A percentile compares a stretch with the other conserved stretches of the same genome.
These are phyloP conservation scores for Tupaia tana DNA, from an alignment of 2,113 vertebrate genomes.

Conservation along the genomic window DNA sequence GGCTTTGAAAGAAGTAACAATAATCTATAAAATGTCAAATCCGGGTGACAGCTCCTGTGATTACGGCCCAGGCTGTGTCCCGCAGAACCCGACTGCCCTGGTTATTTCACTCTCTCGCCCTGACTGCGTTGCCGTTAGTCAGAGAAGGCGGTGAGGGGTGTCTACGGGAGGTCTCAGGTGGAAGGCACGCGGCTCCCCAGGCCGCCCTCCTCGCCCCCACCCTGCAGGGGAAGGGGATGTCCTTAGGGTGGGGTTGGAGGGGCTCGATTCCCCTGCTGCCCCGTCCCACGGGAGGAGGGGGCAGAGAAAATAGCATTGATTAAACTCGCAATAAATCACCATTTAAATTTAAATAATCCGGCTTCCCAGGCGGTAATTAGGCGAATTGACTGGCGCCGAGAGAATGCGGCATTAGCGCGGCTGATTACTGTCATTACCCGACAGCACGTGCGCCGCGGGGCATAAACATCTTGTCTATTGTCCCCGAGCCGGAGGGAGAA, in stretches of 20 bases:
- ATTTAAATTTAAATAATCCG: conserved; percentile 86
- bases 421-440: conserved; percentile 95
- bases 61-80: no score
- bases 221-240: neutral
- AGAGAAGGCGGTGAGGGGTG: neutral
- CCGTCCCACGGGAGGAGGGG: conserved; percentile 15
- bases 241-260: conserved; percentile 51
- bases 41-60: no score
- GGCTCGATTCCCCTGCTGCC: conserved; percentile 64
- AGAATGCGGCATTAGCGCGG: conserved; percentile 91
- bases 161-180: neutral
- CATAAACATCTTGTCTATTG: conserved; percentile 84
- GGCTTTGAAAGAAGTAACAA: no score
- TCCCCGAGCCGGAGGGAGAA: conserved; percentile 45
- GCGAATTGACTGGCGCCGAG: conserved; percentile 91
- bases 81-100: no score
- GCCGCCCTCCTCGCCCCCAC: no score
- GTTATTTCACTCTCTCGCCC: no score
- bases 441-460: conserved; percentile 74
- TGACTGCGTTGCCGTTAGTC: neutral
- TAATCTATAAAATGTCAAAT: no score
- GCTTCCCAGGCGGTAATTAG: conserved; percentile 92
- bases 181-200: neutral
- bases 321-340: conserved; percentile 85
- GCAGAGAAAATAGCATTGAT: conserved; percentile 84